A percentile compares a stretch with the other conserved stretches of the same genome.
These are phyloP conservation scores for Homarus americanus DNA, from an alignment of 1,140 invertebrate genomes.

Conservation along the genomic window DNA sequence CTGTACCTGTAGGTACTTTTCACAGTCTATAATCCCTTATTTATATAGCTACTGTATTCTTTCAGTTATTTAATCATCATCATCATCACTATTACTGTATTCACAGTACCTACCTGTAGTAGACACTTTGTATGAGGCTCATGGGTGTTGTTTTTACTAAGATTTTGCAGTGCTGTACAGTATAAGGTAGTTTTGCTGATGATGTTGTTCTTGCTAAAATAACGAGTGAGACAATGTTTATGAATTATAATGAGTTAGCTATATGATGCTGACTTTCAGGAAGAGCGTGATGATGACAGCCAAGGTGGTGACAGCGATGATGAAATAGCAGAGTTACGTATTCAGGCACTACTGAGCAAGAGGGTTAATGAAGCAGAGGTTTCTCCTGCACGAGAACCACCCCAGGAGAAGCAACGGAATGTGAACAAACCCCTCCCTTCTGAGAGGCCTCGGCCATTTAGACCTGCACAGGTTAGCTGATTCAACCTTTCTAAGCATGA, in stretches of 20 bases:
- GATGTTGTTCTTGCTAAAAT: neutral
- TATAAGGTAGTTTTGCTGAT: neutral
- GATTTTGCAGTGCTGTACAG: too few species aligned
- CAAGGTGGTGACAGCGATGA: slow-evolving; percentile 62
- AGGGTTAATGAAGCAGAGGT: slow-evolving; percentile 60
- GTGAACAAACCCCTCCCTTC: slow-evolving; percentile 34
- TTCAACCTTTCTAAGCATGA: neutral
- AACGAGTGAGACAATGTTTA: neutral
- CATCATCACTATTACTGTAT: too few species aligned
- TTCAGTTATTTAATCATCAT: too few species aligned
- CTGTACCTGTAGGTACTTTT: too few species aligned
- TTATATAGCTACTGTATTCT: too few species aligned
- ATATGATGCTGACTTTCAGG: neutral
- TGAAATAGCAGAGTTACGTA: slow-evolving; percentile 63
- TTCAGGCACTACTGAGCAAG: slow-evolving; percentile 58
- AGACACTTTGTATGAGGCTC: too few species aligned
- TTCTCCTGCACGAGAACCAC: slow-evolving; percentile 45
- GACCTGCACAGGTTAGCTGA: slow-evolving; percentile 24
- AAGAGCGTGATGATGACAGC: slow-evolving; percentile 56
- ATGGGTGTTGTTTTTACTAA: too few species aligned
- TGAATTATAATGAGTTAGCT: neutral
- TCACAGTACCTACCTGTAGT: too few species aligned
- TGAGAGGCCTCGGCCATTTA: neutral
- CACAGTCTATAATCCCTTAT: too few species aligned
- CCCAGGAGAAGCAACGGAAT: slow-evolving; percentile 12